Evolutionary conservation across 92 coral and sea anemone species (phyloP), one percentile per base, ranked within the genome.

Genomic region (Isaurus tuberculatus): DNA sequence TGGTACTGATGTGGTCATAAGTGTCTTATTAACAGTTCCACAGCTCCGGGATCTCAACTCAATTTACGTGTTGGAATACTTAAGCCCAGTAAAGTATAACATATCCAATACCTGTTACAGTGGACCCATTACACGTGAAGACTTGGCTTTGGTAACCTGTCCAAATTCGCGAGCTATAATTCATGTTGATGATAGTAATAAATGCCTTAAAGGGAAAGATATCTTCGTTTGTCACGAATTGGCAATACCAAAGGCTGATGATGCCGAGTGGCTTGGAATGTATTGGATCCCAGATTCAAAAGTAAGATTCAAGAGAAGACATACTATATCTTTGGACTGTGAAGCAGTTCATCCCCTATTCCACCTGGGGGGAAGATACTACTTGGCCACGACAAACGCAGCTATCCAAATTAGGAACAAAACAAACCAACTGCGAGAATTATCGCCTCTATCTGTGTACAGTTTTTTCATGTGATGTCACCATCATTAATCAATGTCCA

Each of bases 181-280:
- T 11, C 48, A n/a, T 8, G 8, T 72, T 61, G 84, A 75, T n/a
- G 83, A 44, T 26, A 55, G 42, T 30, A 13, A 19, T 65, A 65
- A 64, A 17, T 85, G 88, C 27, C 51, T 75, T 65, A 42, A 46
- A 28, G 55, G 75, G 5, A 65, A 75, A n/a, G 67, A 68, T 15
- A 85, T 80, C 19, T 15, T 85, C 25, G 20, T 84, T 60, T 84
- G 83, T 74, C 88, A 83, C 25, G 73, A 74, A 30, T 28, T 77
- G 22, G 73, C 77, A 3, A 57, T 74, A 0, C 25, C 69, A n/a
- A 43, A 64, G 26, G 20, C 46, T 1, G 55, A 60, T 7, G 75
- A 74, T 27, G 27, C 33, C 17, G 26, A 34, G 16, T 74, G 75
- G 88, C 84, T 85, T 33, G 74, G 84, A 6, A 23, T 74, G 20